Conservation (phyloP, 2,113 vertebrate genomes). For the Myxocyprinus asiaticus region DNA sequence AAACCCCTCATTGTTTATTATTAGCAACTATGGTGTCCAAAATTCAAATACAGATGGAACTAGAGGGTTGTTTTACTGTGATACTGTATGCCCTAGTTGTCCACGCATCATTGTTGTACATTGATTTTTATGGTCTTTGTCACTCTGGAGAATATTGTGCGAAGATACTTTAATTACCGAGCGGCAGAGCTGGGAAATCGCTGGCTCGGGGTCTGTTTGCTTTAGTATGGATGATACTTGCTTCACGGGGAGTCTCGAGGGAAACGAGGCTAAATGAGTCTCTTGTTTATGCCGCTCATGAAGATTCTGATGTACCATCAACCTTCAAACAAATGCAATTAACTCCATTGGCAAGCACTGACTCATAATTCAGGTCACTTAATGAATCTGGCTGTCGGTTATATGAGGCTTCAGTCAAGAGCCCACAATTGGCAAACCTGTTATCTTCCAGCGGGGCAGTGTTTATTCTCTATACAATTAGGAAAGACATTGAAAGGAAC, state of each 20-base stretch:
- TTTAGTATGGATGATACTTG: slow-evolving; percentile 7
- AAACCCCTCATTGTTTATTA: no score
- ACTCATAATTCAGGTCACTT: slow-evolving; percentile 29
- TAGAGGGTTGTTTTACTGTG: background rate
- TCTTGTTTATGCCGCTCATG: background rate
- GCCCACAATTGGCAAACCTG: background rate
- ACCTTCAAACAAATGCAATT: slow-evolving; percentile 49
- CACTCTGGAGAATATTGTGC: slow-evolving; percentile 16
- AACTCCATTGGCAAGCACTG: slow-evolving; percentile 31
- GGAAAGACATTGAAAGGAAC: background rate
- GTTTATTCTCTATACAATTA: slow-evolving; percentile 18
- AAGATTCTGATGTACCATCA: slow-evolving; percentile 27
- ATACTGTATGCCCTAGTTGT: background rate
- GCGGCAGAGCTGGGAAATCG: background rate
- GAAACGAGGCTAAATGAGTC: slow-evolving; percentile 24
- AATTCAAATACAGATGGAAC: background rate
- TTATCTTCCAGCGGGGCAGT: background rate
- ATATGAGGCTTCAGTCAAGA: slow-evolving; percentile 8
- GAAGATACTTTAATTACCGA: slow-evolving; percentile 29
- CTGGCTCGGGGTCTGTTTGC: slow-evolving; percentile 11
- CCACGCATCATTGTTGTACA: slow-evolving; percentile 26
- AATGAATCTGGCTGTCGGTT: slow-evolving; percentile 20
- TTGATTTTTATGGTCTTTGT: slow-evolving; percentile 38
- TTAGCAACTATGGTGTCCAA: no score
- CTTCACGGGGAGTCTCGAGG: slow-evolving; percentile 1